Evolutionary conservation across 2,797 vertebrate genomes (phyloP), one percentile per base, ranked within the genome.

Genomic region (Tympanoctomys barrerae): DNA sequence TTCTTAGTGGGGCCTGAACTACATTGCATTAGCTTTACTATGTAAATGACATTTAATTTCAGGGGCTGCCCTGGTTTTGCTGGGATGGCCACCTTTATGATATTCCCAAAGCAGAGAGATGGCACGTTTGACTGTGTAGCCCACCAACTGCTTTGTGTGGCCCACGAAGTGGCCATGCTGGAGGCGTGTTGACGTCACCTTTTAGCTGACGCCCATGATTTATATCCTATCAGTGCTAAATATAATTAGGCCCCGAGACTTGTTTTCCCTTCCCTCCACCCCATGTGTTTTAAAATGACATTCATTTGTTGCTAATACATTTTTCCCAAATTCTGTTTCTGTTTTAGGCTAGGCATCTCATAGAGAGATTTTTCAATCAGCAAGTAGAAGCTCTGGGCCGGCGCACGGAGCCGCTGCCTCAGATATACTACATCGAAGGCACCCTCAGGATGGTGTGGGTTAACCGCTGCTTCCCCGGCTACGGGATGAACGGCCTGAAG

Each of bases 351-450:
- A 98, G 97, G 97, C 73, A 85, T 19, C 91, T 97, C 87, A 98
- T 98, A 96, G 97, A 97, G 87, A 96, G 79, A 28, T 98, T 98
- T 96, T 98, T 98, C 95, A 95, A 91, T 82, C 91, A 98, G 61
- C 97, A 98, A 96, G 96, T 96, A 36, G 96, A 98, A 97, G 52
- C 90, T 68, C 90, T 95, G 39, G 98, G 95, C 52, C 94, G 83
- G 94, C 94, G 62, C 57, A 77, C 87, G 59, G 77, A 97, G 39
- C 94, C 78, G 0, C 42, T 98, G 93, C 97, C 98, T 92, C 92
- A 97, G 46, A 98, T 98, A 66, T 97, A 98, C 92, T 97, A 97
- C 57, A 98, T 96, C 71, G 98, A 98, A 89, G 97, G 97, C 28
- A 98, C 96, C 79, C 97, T 98, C 39, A 96, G 97, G 13, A 98